A percentile compares a stretch with the other conserved stretches of the same genome.
phyloP scores from a whole-genome alignment of 2,888 invertebrate genomes.

The Acheta domesticus region DNA sequence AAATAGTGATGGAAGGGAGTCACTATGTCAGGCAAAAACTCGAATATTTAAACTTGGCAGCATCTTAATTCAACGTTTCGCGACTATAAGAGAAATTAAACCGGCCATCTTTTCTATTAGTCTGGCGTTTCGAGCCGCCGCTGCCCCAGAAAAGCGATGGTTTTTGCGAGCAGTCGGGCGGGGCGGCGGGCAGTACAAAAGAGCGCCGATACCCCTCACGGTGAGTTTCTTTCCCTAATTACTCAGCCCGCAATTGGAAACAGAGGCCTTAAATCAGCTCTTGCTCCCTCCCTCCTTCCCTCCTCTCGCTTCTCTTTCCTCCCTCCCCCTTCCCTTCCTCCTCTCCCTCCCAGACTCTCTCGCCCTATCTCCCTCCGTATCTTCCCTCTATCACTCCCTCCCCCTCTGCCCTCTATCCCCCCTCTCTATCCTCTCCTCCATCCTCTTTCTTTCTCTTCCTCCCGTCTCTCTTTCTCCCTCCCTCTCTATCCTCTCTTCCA shows the following conservation, averaged over 20 bases:
- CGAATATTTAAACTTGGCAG: not conserved
- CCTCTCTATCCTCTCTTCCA: no score
- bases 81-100: slow-evolving; percentile 3
- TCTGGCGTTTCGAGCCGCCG: not conserved
- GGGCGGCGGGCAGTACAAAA: not conserved
- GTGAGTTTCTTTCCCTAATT: not conserved
- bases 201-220: not conserved
- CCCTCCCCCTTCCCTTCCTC: no score
- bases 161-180: not conserved
- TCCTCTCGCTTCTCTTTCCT: no score
- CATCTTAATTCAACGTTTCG: not conserved
- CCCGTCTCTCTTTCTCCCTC: no score
- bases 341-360: no score
- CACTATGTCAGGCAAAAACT: not conserved
- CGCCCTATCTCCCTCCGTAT: no score
- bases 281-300: no score
- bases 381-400: no score
- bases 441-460: no score
- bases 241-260: not conserved
- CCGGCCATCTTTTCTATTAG: not conserved
- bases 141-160: not conserved
- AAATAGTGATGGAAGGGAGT: slow-evolving; percentile 18
- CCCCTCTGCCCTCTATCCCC: fast-evolving
- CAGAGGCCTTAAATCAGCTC: no score
- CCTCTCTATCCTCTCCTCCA: fast-evolving